Evolutionary conservation across 1,140 invertebrate species (phyloP), one percentile per base, ranked within the genome.

Genomic region (Dinoponera quadriceps): DNA sequence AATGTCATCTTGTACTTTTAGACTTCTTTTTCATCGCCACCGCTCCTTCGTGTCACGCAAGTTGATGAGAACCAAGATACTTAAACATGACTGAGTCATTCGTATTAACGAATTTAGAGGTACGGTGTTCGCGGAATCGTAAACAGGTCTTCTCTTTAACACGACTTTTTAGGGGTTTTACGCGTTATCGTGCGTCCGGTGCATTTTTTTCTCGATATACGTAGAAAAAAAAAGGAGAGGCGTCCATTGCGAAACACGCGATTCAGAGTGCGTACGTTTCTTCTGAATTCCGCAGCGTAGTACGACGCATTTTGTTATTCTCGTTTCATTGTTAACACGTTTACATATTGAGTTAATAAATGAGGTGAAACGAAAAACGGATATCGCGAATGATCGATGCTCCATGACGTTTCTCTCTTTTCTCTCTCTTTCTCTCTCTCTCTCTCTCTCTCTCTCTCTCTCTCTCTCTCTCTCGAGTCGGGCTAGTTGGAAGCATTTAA

Each of bases 201-300:
- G 38, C 3, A 71, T n/a, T 9, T 5, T 63, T 49, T 18, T 65
- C n/a, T n/a, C 44, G 59, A 62, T 38, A 78, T 57, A 44, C 20
- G 22, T 54, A 69, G 75, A 69, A 57, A 1, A 65, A 33, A 13
- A 33, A 54, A 27, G 22, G 22, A 27, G 16, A 5, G 3, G n/a
- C 55, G 25, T 77, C 20, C 65, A 18, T 75, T n/a, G 16, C 13
- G 14, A 48, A 49, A 66, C 20, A 77, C 16, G 29, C 57, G 3
- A 71, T 71, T 9, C 65, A 69, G 51, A 44, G 62, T 85, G 84
- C 73, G 68, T 88, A 88, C 83, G 87, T 88, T 88, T 88, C 87
- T 88, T 88, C 57, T 48, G 59, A 27, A 71, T 84, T 84, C 55
- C 73, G 27, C 48, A 51, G n/a, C 48, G 22, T 38, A 22, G n/a